Evolutionary conservation across 53 echinoderm and acorn worm genomes (phyloP).

Genomic region (Zoroaster sp.): DNA sequence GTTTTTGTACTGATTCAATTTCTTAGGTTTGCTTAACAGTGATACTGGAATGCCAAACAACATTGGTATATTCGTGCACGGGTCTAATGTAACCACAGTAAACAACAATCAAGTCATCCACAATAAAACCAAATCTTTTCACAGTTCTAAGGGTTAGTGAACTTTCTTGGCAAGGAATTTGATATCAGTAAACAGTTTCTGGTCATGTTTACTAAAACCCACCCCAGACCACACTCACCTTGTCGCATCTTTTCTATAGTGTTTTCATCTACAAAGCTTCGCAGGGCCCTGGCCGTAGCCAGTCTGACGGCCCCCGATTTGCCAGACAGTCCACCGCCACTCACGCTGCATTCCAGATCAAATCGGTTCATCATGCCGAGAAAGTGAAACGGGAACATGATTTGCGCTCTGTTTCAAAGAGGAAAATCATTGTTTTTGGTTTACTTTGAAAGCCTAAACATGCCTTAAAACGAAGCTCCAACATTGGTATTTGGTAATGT

Average conservation of each 20-base stretch:
- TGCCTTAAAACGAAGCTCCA: too few species aligned
- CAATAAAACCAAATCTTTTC: too few species aligned
- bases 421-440: too few species aligned
- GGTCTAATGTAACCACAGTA: too few species aligned
- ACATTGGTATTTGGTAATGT: too few species aligned
- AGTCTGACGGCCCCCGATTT: constrained; percentile 84
- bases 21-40: too few species aligned
- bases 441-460: too few species aligned
- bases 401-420: constrained; percentile 66
- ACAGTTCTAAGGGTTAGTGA: not conserved
- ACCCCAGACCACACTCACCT: constrained; percentile 51
- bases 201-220: not conserved
- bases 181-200: not conserved
- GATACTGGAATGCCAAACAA: too few species aligned
- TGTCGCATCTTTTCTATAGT: constrained; percentile 90
- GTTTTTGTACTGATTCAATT: too few species aligned
- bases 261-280: constrained; percentile 77
- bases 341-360: constrained; percentile 77
- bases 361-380: constrained; percentile 77
- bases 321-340: constrained; percentile 75
- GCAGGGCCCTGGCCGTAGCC: constrained; percentile 75
- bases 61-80: too few species aligned
- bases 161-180: not conserved
- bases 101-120: too few species aligned
- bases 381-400: constrained; percentile 96